Percentiles rank a stretch among this genome's conserved stretches.
Conservation (phyloP, 2,888 invertebrate species). For the Andrena hattorfiana region DNA sequence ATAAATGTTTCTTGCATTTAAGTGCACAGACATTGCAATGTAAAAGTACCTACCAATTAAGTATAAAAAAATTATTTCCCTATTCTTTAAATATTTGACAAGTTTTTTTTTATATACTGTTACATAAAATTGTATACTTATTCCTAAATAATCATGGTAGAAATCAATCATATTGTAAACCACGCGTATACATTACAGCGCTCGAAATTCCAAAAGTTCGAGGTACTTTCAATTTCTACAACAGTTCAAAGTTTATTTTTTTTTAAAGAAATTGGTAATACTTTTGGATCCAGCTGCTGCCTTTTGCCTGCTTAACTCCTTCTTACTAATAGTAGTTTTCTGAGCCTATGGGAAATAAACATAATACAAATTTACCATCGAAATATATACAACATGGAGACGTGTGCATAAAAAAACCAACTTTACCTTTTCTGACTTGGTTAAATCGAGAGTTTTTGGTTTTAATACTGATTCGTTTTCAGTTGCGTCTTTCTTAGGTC, state of each 20-base stretch:
- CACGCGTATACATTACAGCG: slow-evolving; percentile 37
- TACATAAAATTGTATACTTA: slow-evolving; percentile 16
- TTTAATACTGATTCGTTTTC: slow-evolving; percentile 84
- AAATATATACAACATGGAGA: not conserved
- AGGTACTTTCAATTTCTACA: slow-evolving; percentile 28
- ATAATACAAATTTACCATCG: not conserved
- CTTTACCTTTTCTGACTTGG: slow-evolving; percentile 81
- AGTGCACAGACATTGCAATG: slow-evolving; percentile 32
- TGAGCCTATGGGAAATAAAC: slow-evolving; percentile 78
- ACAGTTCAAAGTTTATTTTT: slow-evolving; percentile 84
- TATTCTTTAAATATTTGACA: slow-evolving; percentile 29
- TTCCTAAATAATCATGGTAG: slow-evolving; percentile 11
- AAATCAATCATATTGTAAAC: slow-evolving; percentile 22
- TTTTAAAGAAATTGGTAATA: slow-evolving; percentile 92
- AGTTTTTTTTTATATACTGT: slow-evolving; percentile 1
- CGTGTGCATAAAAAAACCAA: slow-evolving; percentile 35
- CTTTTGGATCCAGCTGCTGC: slow-evolving; percentile 93
- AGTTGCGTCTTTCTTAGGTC: slow-evolving; percentile 83
- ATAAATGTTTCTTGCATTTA: slow-evolving; percentile 17
- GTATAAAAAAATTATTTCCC: slow-evolving; percentile 23
- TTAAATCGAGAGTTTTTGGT: slow-evolving; percentile 81
- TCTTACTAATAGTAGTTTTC: slow-evolving; percentile 88
- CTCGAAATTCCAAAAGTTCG: slow-evolving; percentile 30
- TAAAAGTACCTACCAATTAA: slow-evolving; percentile 35
- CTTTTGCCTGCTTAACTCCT: slow-evolving; percentile 91